phyloP scores from a whole-genome alignment of 2,113 vertebrate species.

The Paedocypris sp. region DNA sequence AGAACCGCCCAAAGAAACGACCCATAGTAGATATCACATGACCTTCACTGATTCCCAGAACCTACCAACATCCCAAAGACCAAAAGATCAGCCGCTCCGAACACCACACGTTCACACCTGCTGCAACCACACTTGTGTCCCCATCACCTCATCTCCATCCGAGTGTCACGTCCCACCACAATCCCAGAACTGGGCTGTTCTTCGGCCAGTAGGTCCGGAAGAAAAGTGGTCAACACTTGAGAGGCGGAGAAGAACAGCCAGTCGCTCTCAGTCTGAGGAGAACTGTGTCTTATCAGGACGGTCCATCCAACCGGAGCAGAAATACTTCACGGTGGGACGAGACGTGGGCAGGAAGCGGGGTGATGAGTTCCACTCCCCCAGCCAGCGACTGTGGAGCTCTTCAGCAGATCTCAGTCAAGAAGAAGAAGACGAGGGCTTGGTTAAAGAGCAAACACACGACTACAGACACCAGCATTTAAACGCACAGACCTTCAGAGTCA shows the following conservation, averaged over 20 bases:
- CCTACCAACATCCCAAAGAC: conserved; percentile 46
- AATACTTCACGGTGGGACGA: conserved; percentile 65
- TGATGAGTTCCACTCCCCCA: conserved; percentile 25
- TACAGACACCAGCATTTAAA: conserved; percentile 35
- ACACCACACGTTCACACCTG: conserved; percentile 59
- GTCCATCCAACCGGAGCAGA: conserved; percentile 45
- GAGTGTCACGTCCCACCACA: conserved; percentile 30
- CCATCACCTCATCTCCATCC: conserved; percentile 41
- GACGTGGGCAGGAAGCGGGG: conserved; percentile 44
- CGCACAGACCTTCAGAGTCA: conserved; percentile 44
- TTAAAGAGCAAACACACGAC: conserved; percentile 35
- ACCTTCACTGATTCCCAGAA: conserved; percentile 49
- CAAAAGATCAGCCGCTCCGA: conserved; percentile 44
- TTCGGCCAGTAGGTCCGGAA: conserved; percentile 48
- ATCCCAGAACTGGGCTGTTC: conserved; percentile 41
- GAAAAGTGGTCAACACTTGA: conserved; percentile 42
- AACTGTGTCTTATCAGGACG: conserved; percentile 61
- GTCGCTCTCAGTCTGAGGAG: conserved; percentile 74
- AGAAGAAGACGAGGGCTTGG: conserved; percentile 47
- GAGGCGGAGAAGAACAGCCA: conserved; percentile 56
- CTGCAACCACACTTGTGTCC: conserved; percentile 45
- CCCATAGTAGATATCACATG: conserved; percentile 46
- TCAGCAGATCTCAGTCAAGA: conserved; percentile 75
- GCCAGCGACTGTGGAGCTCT: conserved; percentile 70
- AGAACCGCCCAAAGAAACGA: conserved; percentile 38